Base-by-base conservation (phyloP, 92 coral and sea anemone species). In the Zoanthus solanderi region DNA sequence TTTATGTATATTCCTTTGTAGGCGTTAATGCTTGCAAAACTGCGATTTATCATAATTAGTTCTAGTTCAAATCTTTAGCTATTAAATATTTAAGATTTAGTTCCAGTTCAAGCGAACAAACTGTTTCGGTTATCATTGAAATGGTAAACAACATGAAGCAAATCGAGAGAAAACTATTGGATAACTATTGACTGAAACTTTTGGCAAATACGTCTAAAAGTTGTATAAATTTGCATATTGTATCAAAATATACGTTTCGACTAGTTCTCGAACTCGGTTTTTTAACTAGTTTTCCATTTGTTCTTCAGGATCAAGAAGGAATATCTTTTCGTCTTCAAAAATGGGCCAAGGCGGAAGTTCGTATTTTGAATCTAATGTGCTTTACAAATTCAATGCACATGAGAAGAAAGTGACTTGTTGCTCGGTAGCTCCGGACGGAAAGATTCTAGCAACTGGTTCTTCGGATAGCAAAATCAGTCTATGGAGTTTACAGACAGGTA, bases 401-500 rank as follows among this genome's bases (percentile, higher is more conserved):
- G 94, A 92, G 32, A 87, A 90, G 17, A 88, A 94, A 4, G 90
- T 97, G 5, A 89, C 93, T 17, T 89, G 89, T 23, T 95, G 98
- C 75, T 91, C 91, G 31, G 91, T 97, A 45, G 95, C 89, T 53
- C 94, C 95, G 37, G 92, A 92, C 82, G 99, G 95, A 10, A 91
- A 92, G 45, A 53, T 81, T 3, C 85, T 97, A 8, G 99, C 99
- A 10, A 97, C 98, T 2, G 92, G 99, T 50, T 92, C 96, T 30
- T 91, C 92, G 2, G 99, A 97, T 89, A 91, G 93, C 7, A 94
- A 80, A 0, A 90, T 97, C 66, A 88, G 83, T 52, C 73, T 97
- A 7, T 97, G 99, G 99, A 89, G 86, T 31, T 84, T 97, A 2
- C 61, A 90, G 10, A 92, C 94, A 6, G 98, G 97, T 7, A 94